Evolutionary conservation across 2,797 vertebrate species (phyloP).

Genomic region (Falco concolor): DNA sequence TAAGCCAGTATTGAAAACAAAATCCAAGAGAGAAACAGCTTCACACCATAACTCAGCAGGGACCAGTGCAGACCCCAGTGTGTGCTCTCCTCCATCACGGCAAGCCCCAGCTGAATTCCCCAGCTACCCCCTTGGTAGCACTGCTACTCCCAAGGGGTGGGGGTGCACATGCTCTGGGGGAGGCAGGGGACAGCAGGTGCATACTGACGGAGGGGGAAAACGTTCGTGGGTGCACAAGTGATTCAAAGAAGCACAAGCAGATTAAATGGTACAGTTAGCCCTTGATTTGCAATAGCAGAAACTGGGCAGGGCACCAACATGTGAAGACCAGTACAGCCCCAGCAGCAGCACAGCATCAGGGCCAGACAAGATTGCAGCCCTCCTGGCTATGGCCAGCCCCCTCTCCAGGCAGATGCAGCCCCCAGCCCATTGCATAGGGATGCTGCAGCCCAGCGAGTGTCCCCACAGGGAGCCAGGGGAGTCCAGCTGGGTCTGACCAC

Average conservation of each 20-base stretch:
- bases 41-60: not conserved
- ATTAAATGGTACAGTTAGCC: not conserved
- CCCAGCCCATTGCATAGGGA: not conserved
- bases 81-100: rapidly evolving
- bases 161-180: rapidly evolving
- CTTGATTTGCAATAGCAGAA: not conserved
- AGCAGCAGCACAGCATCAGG: not conserved
- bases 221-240: not conserved
- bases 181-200: rapidly evolving
- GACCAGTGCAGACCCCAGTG: not conserved
- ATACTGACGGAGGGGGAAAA: not conserved
- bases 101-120: not conserved
- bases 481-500: not conserved
- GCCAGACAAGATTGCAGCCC: not conserved
- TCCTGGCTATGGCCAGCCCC: not conserved
- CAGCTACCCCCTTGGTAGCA: not conserved
- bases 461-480: not conserved
- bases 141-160: not conserved
- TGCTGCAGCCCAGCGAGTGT: not conserved
- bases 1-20: not conserved
- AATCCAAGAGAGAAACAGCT: not conserved
- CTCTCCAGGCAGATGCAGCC: rapidly evolving
- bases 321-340: not conserved
- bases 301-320: not conserved
- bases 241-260: not conserved